Base-by-base conservation (phyloP, 2,888 invertebrate species). In the Diaperis boleti region DNA sequence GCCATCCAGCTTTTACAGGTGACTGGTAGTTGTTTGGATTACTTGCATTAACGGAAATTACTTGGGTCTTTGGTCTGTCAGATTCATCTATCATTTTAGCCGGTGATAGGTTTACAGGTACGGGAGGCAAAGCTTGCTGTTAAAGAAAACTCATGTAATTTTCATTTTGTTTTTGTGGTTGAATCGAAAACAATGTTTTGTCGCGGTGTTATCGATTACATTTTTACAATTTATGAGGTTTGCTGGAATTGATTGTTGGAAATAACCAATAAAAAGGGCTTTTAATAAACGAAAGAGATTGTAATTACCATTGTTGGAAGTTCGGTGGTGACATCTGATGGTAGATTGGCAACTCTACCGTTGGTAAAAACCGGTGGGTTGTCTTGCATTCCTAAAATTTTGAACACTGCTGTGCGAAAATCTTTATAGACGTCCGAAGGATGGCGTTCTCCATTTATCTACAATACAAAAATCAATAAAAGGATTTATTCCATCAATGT, bases 391-490 rank as follows among this genome's bases (percentile, higher is more conserved):
- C 90, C 91, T 13, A 95, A 82, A 74, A 93, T 91, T 76, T 89
- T 87, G 70, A 93, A 87, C 5, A 94, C 88, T 1, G 92, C 90
- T 6, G 89, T 85, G 50, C 92, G 87, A 81, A 95, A 94, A 81
- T 95, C 95, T 76, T 88, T 88, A 82, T 94, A 95, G 6, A 95
- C 94, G 74, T 94, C 94, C 26, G 88, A 87, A 0, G 94, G 95
- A 72, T 92, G 91, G 54, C 95, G 84, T 81, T 95, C 95, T 4
- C 95, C 95, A 75, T 94, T 94, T 10, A 95, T 89, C 94, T 95
- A 79, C 14, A 74, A 74, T 33, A 33, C 1, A 42, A 31, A 5
- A 20, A 31, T 39, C n/a, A 41, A 47, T 57, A 42, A 10, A 13
- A 31, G 49, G 10, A 49, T 37, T 15, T 22, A 17, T 26, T 11